Conservation (phyloP, 2,888 invertebrate genomes). For the Stenolophus ochropezus region DNA sequence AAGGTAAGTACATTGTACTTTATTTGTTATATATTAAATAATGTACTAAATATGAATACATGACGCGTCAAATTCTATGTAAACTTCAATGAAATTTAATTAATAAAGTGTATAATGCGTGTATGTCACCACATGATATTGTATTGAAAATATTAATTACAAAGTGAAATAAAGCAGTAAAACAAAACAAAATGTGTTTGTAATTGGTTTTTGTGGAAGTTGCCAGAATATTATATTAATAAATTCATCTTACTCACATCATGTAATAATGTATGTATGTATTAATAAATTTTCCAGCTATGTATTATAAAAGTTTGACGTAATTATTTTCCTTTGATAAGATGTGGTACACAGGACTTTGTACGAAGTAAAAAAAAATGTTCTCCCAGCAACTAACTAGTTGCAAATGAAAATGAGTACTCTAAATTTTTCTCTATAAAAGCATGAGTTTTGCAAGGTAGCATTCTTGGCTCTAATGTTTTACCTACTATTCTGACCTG, state of each 20-base stretch:
- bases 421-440: too few relatives aligned
- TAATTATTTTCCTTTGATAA: too few relatives aligned
- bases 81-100: background rate
- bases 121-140: background rate
- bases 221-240: background rate
- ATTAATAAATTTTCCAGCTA: background rate
- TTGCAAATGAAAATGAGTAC: too few relatives aligned
- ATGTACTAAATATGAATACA: background rate
- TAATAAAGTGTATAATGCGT: background rate
- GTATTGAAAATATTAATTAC: background rate
- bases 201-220: background rate
- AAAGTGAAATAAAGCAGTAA: background rate
- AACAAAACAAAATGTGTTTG: background rate
- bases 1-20: too few relatives aligned
- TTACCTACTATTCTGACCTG: too few relatives aligned
- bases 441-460: too few relatives aligned
- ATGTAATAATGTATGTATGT: background rate
- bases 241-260: background rate
- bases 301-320: background rate
- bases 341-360: too few relatives aligned
- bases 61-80: background rate
- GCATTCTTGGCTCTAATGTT: too few relatives aligned
- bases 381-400: too few relatives aligned
- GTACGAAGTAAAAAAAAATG: too few relatives aligned
- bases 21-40: too few relatives aligned